A percentile compares a stretch with the other conserved stretches of the same genome.
phyloP scores from a whole-genome alignment of 2,797 vertebrate genomes.

The Trachops cirrhosus region DNA sequence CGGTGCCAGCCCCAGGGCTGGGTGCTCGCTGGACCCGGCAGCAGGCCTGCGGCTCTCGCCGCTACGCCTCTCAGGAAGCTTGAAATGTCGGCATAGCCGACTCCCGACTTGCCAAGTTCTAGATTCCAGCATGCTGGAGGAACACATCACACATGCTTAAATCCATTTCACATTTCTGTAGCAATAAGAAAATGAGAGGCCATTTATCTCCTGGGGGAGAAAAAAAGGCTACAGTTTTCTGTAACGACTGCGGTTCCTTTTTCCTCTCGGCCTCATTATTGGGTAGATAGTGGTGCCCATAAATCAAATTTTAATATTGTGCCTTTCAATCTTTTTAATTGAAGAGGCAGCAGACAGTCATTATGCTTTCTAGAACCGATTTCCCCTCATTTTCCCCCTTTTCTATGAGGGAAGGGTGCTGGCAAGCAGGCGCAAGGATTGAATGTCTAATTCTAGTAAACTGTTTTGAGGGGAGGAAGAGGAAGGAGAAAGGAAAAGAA shows the following conservation, averaged over 20 bases:
- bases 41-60: neutral
- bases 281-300: constrained; percentile 70
- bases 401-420: neutral
- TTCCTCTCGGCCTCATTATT: constrained; percentile 69
- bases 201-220: constrained; percentile 61
- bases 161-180: constrained; percentile 67
- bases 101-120: constrained; percentile 45
- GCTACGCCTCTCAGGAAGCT: neutral
- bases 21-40: accelerated
- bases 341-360: constrained; percentile 67
- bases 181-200: constrained; percentile 67
- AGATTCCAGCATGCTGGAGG: constrained; percentile 66
- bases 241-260: constrained; percentile 46
- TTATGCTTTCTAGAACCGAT: neutral
- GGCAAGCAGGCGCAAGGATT: neutral
- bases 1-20: neutral
- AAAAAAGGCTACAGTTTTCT: constrained; percentile 37
- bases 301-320: constrained; percentile 80
- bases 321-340: constrained; percentile 77
- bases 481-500: neutral
- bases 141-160: constrained; percentile 57
- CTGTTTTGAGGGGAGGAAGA: neutral
- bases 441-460: neutral
- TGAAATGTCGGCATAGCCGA: constrained; percentile 12
- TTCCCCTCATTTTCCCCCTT: neutral